phyloP scores from a whole-genome alignment of 2,113 vertebrate genomes.

The Triplophysa rosa region DNA sequence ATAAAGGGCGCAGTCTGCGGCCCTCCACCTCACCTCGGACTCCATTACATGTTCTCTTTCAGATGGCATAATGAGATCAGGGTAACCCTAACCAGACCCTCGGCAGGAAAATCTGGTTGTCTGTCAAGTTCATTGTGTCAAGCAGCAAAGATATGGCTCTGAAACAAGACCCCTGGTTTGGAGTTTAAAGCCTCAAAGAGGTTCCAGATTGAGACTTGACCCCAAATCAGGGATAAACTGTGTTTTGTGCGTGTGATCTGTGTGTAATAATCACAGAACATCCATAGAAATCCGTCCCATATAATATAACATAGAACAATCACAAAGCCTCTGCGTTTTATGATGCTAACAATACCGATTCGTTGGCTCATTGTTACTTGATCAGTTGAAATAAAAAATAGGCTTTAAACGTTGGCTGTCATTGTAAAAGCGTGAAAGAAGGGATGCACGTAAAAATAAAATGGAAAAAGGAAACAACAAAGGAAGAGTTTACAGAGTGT shows the following conservation, averaged over 20 bases:
- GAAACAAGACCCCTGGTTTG: slow-evolving; percentile 71
- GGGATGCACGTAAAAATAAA: background rate
- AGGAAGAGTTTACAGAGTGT: background rate
- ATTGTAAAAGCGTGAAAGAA: background rate
- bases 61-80: slow-evolving; percentile 86
- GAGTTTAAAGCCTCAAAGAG: slow-evolving; percentile 72
- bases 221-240: slow-evolving; percentile 60
- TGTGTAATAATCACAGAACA: slow-evolving; percentile 23
- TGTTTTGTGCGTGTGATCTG: slow-evolving; percentile 34
- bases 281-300: background rate
- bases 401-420: background rate
- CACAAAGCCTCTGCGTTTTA: background rate
- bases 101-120: slow-evolving; percentile 83
- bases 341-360: background rate
- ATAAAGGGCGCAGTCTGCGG: slow-evolving; percentile 71
- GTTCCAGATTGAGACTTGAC: slow-evolving; percentile 61
- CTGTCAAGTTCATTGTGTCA: slow-evolving; percentile 86
- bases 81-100: slow-evolving; percentile 88
- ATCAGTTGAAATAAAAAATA: background rate
- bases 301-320: background rate
- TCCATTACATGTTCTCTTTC: slow-evolving; percentile 90
- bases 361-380: background rate
- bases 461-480: background rate
- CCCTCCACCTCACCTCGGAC: slow-evolving; percentile 78
- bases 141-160: slow-evolving; percentile 77